Conservation (phyloP, 2,113 vertebrate genomes). For the Microcebus tavaratra region DNA sequence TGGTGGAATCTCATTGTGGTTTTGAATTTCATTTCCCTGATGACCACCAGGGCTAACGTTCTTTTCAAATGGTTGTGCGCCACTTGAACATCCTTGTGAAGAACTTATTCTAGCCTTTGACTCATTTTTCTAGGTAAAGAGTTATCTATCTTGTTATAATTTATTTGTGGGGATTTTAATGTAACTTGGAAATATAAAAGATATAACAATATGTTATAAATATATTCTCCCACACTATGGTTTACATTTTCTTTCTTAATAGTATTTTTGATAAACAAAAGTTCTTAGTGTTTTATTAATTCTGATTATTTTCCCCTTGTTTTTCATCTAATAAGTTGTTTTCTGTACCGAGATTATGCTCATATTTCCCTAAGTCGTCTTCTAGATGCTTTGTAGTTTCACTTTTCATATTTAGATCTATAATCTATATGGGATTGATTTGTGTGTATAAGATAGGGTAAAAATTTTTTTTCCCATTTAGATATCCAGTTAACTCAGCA, state of each 20-base stretch:
- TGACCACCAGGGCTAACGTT: not conserved
- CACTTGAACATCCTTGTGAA: not conserved
- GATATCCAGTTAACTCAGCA: not conserved
- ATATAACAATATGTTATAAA: not conserved
- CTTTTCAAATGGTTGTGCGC: not conserved
- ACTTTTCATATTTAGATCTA: not conserved
- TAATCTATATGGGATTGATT: not conserved
- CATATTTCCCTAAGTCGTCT: not conserved
- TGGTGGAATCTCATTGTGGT: not conserved
- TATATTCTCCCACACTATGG: not conserved
- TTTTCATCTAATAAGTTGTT: not conserved
- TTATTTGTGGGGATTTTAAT: not conserved
- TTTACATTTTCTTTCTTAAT: conserved; percentile 16
- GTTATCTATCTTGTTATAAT: not conserved
- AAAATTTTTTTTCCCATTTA: conserved; percentile 37
- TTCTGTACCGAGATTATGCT: not conserved
- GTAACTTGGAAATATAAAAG: not conserved
- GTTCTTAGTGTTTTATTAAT: conserved; percentile 33
- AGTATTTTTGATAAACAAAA: conserved; percentile 14
- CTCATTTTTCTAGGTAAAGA: not conserved
- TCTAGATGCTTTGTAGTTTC: not conserved
- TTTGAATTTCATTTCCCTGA: not conserved
- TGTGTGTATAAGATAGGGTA: not conserved
- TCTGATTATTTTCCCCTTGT: not conserved
- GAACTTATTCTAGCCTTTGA: not conserved